These are phyloP conservation scores for Drosophila rhopaloa DNA, from an alignment of 1,140 invertebrate species.

Conservation along the genomic window DNA sequence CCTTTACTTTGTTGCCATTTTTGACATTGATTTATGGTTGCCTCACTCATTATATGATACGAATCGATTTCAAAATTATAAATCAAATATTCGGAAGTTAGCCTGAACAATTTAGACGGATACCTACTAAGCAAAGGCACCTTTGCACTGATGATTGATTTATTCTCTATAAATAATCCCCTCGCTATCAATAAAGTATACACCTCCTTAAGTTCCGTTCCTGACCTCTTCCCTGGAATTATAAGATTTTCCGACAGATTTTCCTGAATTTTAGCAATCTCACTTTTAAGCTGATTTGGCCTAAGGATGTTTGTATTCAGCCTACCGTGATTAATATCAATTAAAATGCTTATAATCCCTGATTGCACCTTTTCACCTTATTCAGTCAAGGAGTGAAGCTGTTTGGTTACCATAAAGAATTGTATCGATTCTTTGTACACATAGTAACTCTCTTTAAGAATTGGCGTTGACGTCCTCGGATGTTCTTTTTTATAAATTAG, in stretches of 20 bases:
- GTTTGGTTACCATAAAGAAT: not conserved
- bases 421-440: too few relatives aligned
- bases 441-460: too few relatives aligned
- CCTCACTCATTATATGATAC: not conserved
- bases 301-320: not conserved
- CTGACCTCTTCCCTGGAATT: not conserved
- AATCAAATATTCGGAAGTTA: not conserved
- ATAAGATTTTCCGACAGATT: not conserved
- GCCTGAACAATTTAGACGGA: constrained; percentile 3
- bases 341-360: not conserved
- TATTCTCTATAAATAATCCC: not conserved
- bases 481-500: too few relatives aligned
- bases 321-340: not conserved
- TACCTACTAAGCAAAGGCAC: constrained; percentile 2
- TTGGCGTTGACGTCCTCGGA: too few relatives aligned
- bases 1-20: constrained; percentile 3
- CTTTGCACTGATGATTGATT: not conserved
- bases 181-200: not conserved
- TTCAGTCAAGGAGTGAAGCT: not conserved
- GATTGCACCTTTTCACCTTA: not conserved
- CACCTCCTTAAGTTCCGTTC: not conserved
- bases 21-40: constrained; percentile 1
- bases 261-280: not conserved
- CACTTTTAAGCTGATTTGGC: not conserved
- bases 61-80: constrained; percentile 6